A percentile compares a stretch with the other conserved stretches of the same genome.
phyloP scores from a whole-genome alignment of 1,140 invertebrate species.

The Aphelinus certus region DNA sequence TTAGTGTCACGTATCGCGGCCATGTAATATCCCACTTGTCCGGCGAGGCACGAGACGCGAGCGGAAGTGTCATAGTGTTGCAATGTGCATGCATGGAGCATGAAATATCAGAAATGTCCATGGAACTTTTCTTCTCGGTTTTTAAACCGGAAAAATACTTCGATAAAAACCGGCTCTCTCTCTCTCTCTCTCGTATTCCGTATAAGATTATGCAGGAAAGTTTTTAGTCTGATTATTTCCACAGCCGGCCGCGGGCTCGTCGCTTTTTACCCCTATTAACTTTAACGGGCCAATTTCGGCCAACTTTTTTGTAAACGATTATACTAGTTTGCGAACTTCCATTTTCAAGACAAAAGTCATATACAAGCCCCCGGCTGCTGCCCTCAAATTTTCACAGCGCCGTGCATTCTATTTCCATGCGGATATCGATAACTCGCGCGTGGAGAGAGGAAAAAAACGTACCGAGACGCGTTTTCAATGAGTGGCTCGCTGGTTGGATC shows the following conservation, averaged over 20 bases:
- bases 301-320: conserved; percentile 27
- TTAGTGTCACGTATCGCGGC: too few species aligned
- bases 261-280: conserved; percentile 30
- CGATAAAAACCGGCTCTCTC: conserved; percentile 19
- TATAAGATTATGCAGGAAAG: conserved; percentile 19
- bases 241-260: not conserved
- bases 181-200: not conserved
- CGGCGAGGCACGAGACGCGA: too few species aligned
- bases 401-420: not conserved
- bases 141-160: not conserved
- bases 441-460: not conserved
- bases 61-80: too few species aligned
- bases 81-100: too few species aligned
- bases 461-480: not conserved
- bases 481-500: not conserved
- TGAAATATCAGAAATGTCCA: too few species aligned
- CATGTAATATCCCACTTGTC: too few species aligned
- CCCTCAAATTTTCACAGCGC: not conserved
- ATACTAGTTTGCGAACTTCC: conserved; percentile 23
- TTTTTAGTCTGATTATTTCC: conserved; percentile 35
- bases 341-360: conserved; percentile 32
- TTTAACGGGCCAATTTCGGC: conserved; percentile 32
- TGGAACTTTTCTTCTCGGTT: too few species aligned
- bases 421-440: not conserved
- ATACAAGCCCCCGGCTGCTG: not conserved